These are phyloP conservation scores for Darevskia mixta DNA, from an alignment of 2,797 vertebrate genomes.

Conservation along the genomic window DNA sequence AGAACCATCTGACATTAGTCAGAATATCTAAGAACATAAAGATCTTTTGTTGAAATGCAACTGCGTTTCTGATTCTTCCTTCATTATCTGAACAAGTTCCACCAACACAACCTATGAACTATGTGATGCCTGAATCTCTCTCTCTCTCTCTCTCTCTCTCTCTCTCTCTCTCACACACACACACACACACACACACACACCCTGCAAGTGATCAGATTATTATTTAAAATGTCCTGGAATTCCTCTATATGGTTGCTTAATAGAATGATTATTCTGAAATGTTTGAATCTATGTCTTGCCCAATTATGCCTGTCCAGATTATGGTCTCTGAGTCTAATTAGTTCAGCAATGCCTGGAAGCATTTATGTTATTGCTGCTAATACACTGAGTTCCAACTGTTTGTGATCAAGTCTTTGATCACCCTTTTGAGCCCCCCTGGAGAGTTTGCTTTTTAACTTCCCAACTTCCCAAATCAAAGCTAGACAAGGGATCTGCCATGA, in stretches of 20 bases:
- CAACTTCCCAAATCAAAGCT: neutral
- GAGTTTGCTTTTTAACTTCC: neutral
- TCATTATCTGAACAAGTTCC: neutral
- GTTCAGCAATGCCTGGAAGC: neutral
- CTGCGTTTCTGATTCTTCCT: neutral
- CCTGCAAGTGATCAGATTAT: neutral
- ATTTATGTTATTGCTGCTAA: neutral
- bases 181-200: too few species aligned
- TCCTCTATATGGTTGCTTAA: neutral
- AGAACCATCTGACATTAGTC: neutral
- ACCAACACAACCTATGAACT: neutral
- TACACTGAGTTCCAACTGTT: neutral
- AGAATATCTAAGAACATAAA: neutral
- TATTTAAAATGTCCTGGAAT: neutral
- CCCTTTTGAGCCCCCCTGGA: neutral
- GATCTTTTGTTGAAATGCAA: neutral
- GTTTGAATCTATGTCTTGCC: neutral
- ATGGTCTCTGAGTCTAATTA: neutral
- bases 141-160: neutral
- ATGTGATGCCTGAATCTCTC: neutral
- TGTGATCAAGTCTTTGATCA: neutral
- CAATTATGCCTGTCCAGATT: neutral
- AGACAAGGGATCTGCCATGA: neutral
- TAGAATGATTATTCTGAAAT: neutral
- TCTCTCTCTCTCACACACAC: too few species aligned